These are phyloP conservation scores for Anhinga anhinga DNA, from an alignment of 2,113 vertebrate genomes.

Conservation along the genomic window DNA sequence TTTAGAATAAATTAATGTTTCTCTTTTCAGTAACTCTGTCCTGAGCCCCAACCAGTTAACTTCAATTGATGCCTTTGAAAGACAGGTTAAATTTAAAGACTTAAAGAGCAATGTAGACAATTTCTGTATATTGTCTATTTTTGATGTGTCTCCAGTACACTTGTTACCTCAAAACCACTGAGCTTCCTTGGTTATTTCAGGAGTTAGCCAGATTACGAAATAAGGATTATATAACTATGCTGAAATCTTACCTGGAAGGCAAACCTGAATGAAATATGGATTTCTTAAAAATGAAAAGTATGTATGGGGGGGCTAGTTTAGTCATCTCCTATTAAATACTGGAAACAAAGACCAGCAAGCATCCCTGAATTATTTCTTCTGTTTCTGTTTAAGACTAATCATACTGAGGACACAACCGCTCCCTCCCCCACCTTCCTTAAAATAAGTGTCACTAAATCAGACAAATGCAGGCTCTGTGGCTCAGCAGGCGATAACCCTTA, in stretches of 20 bases:
- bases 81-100: not conserved
- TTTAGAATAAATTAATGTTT: not conserved
- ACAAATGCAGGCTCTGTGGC: not conserved
- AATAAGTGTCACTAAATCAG: not conserved
- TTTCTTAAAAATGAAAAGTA: not conserved
- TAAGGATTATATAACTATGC: not conserved
- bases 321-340: not conserved
- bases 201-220: not conserved
- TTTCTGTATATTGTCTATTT: not conserved
- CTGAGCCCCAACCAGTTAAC: not conserved
- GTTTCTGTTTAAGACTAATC: not conserved
- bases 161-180: not conserved
- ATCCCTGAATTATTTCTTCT: not conserved
- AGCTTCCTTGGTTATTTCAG: not conserved
- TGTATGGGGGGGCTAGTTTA: not conserved
- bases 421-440: not conserved
- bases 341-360: not conserved
- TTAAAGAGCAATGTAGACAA: not conserved
- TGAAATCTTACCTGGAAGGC: not conserved
- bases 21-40: not conserved
- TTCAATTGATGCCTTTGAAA: not conserved
- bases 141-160: not conserved
- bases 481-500: not conserved
- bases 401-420: not conserved
- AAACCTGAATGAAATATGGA: not conserved